phyloP scores from a whole-genome alignment of 2,888 invertebrate species.

The Therioaphis trifolii region DNA sequence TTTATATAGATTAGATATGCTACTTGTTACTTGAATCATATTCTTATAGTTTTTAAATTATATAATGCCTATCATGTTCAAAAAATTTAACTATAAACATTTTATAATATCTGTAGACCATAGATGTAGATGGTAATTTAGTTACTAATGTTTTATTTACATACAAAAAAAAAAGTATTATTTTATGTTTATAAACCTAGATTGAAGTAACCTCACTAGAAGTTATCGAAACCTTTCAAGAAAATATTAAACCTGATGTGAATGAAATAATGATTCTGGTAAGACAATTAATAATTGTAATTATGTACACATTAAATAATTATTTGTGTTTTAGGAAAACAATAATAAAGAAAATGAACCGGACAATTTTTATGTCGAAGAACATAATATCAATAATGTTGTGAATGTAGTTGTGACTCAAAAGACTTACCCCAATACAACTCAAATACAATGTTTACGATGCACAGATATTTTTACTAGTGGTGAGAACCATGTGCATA shows the following conservation, averaged over 20 bases:
- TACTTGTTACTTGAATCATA: no score
- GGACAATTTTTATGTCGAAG: not conserved
- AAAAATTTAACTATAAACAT: no score
- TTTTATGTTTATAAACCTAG: conserved; percentile 6
- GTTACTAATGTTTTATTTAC: not conserved
- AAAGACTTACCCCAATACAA: not conserved
- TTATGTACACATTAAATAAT: not conserved
- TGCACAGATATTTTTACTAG: conserved; percentile 37
- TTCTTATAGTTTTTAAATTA: no score
- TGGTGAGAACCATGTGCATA: conserved; percentile 31
- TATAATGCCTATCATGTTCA: no score
- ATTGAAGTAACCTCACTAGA: not conserved
- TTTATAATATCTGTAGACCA: no score
- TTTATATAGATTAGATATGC: no score
- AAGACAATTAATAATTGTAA: not conserved
- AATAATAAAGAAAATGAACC: conserved; percentile 36
- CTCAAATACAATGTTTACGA: conserved; percentile 57
- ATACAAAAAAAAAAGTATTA: no score
- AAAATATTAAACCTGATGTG: not conserved
- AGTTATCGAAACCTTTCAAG: not conserved
- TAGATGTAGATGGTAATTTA: no score
- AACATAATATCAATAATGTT: not conserved
- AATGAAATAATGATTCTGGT: not conserved
- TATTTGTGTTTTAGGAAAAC: not conserved
- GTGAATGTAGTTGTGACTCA: not conserved